Conservation (phyloP, 2,888 invertebrate genomes). For the Onthophagus sagittarius region DNA sequence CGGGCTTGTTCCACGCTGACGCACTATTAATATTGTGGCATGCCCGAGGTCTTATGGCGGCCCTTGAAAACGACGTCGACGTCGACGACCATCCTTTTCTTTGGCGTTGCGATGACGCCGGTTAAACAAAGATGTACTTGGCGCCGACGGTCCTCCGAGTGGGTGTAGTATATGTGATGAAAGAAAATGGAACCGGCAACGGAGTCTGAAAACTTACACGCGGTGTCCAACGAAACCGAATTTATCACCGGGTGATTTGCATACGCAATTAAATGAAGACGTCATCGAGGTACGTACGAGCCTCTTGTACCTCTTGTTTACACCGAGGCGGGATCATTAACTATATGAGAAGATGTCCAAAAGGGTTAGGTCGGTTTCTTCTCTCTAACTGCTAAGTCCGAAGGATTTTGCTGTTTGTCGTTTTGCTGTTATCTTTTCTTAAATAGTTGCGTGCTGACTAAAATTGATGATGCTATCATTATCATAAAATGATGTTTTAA, state of each 20-base stretch:
- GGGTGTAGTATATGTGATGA: slow-evolving; percentile 27
- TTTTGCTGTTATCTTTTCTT: too few relatives aligned
- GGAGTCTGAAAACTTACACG: slow-evolving; percentile 31
- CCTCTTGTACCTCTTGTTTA: slow-evolving; percentile 6
- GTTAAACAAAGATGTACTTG: not conserved
- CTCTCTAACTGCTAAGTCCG: too few relatives aligned
- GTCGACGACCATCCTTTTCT: slow-evolving; percentile 24
- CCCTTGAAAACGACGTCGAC: slow-evolving; percentile 39
- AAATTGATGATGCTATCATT: too few relatives aligned
- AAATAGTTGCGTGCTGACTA: too few relatives aligned
- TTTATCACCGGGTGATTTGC: slow-evolving; percentile 30
- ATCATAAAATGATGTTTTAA: too few relatives aligned
- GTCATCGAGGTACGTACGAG: slow-evolving; percentile 16
- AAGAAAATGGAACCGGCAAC: slow-evolving; percentile 32
- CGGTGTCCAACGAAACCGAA: slow-evolving; percentile 29
- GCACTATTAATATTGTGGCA: slow-evolving; percentile 51
- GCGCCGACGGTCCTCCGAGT: slow-evolving; percentile 19
- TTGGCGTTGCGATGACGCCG: slow-evolving; percentile 13
- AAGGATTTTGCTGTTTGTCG: too few relatives aligned
- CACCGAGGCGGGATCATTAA: not conserved
- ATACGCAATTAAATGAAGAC: slow-evolving; percentile 29
- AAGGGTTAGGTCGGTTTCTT: too few relatives aligned
- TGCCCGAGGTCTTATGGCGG: slow-evolving; percentile 40
- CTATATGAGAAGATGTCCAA: not conserved
- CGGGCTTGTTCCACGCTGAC: slow-evolving; percentile 50